Evolutionary conservation across 2,113 vertebrate genomes (phyloP).

Genomic region (Hipposideros armiger): DNA sequence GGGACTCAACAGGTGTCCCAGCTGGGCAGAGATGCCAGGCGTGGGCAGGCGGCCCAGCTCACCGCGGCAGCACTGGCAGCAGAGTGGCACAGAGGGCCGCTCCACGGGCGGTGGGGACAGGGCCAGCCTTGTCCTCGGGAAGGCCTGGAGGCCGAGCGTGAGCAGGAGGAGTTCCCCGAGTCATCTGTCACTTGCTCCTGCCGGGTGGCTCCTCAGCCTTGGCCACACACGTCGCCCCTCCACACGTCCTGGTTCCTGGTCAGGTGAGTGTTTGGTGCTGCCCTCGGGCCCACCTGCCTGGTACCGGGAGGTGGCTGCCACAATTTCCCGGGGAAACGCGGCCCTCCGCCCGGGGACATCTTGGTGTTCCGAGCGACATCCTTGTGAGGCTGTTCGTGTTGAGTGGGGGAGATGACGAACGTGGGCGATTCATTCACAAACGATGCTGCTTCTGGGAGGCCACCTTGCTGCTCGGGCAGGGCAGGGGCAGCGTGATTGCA

Average conservation of each 20-base stretch:
- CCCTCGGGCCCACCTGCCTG: background rate
- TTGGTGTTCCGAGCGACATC: background rate
- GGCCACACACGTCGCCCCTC: rapidly evolving
- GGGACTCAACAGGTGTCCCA: constrained; percentile 49
- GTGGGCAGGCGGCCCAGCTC: background rate
- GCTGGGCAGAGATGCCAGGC: constrained; percentile 1
- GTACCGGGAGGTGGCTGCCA: background rate
- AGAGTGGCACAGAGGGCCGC: background rate
- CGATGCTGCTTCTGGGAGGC: rapidly evolving
- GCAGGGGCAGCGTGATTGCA: rapidly evolving
- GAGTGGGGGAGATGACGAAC: background rate
- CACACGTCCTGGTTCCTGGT: background rate
- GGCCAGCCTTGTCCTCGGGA: background rate
- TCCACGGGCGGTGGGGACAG: background rate
- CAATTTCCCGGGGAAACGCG: rapidly evolving
- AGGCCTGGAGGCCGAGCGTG: background rate
- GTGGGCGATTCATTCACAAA: rapidly evolving
- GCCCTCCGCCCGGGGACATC: background rate
- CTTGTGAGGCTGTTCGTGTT: no score
- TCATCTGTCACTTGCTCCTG: background rate
- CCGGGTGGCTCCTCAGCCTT: rapidly evolving
- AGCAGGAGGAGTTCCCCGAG: background rate
- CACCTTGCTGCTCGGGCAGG: no score
- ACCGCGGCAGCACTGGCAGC: background rate
- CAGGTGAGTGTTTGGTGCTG: rapidly evolving